Evolutionary conservation across 2,113 vertebrate species (phyloP).

Genomic region (Polypterus senegalus): DNA sequence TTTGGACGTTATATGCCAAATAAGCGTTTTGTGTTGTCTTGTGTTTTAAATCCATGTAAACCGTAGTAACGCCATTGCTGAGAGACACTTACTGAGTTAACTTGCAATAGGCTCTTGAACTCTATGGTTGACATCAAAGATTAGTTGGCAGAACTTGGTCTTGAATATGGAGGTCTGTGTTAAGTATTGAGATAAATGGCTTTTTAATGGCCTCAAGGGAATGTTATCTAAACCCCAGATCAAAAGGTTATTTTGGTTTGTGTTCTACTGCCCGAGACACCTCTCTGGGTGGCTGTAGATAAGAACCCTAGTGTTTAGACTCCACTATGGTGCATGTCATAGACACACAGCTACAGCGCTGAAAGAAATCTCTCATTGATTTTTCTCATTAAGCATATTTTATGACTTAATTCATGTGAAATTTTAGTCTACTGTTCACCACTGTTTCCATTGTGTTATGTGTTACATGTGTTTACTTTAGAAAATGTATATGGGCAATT

Average conservation of each 20-base stretch:
- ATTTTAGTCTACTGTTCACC: constrained; percentile 1
- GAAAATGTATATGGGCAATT: too few relatives aligned
- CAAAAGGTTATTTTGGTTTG: constrained; percentile 24
- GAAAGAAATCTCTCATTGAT: constrained; percentile 22
- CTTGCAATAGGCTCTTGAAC: constrained; percentile 20
- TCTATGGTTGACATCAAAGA: constrained; percentile 24
- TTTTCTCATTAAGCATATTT: constrained; percentile 21
- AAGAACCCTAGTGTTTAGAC: constrained; percentile 25
- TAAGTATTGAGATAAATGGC: constrained; percentile 40
- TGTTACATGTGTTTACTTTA: too few relatives aligned
- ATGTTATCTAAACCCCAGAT: constrained; percentile 27
- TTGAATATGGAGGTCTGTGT: constrained; percentile 35
- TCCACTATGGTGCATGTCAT: constrained; percentile 15
- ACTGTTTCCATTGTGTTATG: not conserved
- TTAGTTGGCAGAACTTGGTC: constrained; percentile 31
- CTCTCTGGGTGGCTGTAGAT: constrained; percentile 24
- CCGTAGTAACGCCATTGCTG: too few relatives aligned
- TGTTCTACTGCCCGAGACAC: constrained; percentile 16
- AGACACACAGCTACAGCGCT: constrained; percentile 16
- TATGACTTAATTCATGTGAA: not conserved
- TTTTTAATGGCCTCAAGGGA: constrained; percentile 36
- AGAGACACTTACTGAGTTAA: constrained; percentile 22
- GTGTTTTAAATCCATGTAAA: too few relatives aligned
- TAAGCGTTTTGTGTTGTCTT: not conserved
- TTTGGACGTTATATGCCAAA: not conserved